A percentile compares a stretch with the other conserved stretches of the same genome.
Evolutionary conservation across 2,797 vertebrate genomes (phyloP).

Genomic region (Acanthis flammea): DNA sequence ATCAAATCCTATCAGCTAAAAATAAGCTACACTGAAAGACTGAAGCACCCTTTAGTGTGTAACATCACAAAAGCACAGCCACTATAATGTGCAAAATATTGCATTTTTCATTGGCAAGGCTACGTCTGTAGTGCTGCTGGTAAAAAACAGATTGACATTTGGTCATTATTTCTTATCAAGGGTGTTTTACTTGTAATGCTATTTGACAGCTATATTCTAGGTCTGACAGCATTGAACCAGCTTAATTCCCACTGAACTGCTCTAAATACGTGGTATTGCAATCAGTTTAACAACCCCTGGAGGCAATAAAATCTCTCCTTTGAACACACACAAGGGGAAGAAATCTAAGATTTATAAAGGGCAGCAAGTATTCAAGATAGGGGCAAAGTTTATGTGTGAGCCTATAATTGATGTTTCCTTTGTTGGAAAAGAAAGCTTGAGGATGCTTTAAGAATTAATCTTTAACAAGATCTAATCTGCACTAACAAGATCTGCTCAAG

Average conservation of each 20-base stretch:
- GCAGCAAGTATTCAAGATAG: conserved; percentile 90
- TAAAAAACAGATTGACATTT: conserved; percentile 81
- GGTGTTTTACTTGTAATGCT: conserved; percentile 87
- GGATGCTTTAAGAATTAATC: conserved; percentile 94
- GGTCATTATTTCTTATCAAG: conserved; percentile 95
- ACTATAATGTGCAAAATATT: conserved; percentile 68
- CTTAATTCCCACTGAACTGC: conserved; percentile 91
- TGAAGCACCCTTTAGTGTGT: conserved; percentile 8
- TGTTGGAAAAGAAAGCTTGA: conserved; percentile 86
- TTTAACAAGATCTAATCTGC: conserved; percentile 96
- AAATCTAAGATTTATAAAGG: conserved; percentile 91
- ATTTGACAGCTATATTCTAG: conserved; percentile 92
- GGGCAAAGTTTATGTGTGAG: conserved; percentile 93
- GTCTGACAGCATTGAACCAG: conserved; percentile 93
- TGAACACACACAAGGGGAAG: conserved; percentile 91
- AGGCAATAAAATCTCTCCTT: conserved; percentile 90
- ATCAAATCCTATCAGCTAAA: neutral
- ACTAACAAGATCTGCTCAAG: conserved; percentile 85
- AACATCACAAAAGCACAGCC: conserved; percentile 57
- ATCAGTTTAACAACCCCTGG: conserved; percentile 98
- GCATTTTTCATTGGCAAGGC: conserved; percentile 72
- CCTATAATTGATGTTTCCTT: conserved; percentile 92
- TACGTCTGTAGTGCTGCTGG: conserved; percentile 63
- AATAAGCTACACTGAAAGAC: conserved; percentile 26
- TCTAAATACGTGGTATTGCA: conserved; percentile 95